phyloP scores from a whole-genome alignment of 1,140 invertebrate genomes.

The Kradibia gibbosae region DNA sequence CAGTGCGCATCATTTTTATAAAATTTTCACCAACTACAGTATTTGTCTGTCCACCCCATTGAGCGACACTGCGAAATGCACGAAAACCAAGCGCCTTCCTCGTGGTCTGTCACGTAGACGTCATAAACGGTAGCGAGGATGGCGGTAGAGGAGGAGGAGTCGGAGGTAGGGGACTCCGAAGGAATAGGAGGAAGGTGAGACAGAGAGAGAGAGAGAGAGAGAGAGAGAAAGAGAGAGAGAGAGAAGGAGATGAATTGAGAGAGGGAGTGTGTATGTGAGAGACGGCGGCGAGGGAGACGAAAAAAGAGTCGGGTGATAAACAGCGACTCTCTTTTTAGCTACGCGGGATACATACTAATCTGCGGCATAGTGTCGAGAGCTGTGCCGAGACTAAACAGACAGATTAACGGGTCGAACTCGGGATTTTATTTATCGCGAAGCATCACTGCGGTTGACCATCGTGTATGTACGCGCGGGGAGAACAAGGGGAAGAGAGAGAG shows the following conservation, averaged over 20 bases:
- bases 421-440: slow-evolving; percentile 40
- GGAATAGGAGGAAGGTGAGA: too few species aligned
- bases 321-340: slow-evolving; percentile 38
- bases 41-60: neutral
- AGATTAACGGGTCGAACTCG: slow-evolving; percentile 13
- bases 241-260: too few species aligned
- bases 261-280: neutral
- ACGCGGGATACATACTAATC: slow-evolving; percentile 49
- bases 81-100: neutral
- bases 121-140: neutral
- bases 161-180: neutral
- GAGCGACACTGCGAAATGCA: neutral
- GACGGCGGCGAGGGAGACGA: too few species aligned
- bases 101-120: neutral
- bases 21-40: neutral
- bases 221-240: neutral
- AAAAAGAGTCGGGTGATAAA: slow-evolving; percentile 42
- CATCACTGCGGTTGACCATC: neutral
- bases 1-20: slow-evolving; percentile 27
- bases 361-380: neutral
- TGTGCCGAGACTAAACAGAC: slow-evolving; percentile 17
- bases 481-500: too few species aligned
- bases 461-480: neutral
- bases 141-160: neutral
- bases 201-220: neutral